These are phyloP conservation scores for Eolophus roseicapilla DNA, from an alignment of 2,113 vertebrate genomes.

Conservation along the genomic window DNA sequence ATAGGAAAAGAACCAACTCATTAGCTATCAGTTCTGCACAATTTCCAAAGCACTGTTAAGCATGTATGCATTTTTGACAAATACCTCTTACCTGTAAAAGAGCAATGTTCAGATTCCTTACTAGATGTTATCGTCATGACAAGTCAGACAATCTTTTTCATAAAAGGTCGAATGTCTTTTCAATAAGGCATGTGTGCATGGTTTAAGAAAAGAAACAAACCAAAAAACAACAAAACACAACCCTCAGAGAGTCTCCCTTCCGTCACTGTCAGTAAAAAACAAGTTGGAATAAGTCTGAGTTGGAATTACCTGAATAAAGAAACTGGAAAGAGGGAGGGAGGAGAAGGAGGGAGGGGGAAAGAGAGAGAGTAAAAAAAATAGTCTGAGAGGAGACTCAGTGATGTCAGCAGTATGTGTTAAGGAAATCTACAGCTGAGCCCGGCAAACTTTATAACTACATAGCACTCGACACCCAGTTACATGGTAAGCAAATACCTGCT, in stretches of 20 bases:
- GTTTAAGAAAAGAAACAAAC: background rate
- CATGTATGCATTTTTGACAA: conserved; percentile 31
- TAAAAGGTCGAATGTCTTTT: conserved; percentile 35
- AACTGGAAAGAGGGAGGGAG: conserved; percentile 28
- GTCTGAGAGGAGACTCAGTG: conserved; percentile 71
- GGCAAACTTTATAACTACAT: conserved; percentile 49
- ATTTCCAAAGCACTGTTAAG: conserved; percentile 21
- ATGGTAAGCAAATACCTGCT: conserved; percentile 70
- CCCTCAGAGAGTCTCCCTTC: conserved; percentile 34
- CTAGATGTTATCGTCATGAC: conserved; percentile 59
- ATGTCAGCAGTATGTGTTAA: conserved; percentile 76
- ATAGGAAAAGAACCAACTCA: conserved; percentile 8
- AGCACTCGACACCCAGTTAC: conserved; percentile 37
- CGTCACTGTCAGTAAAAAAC: conserved; percentile 75
- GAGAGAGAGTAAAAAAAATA: conserved; percentile 41
- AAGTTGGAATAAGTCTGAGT: conserved; percentile 77
- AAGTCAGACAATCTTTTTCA: conserved; percentile 36
- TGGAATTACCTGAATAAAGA: conserved; percentile 80
- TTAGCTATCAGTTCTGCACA: conserved; percentile 14
- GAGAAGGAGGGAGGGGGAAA: conserved; percentile 10
- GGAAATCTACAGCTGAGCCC: conserved; percentile 72
- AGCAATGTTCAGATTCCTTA: conserved; percentile 58
- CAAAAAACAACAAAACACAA: background rate
- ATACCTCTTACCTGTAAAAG: conserved; percentile 74
- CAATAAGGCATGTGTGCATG: conserved; percentile 21